phyloP scores from a whole-genome alignment of 1,140 invertebrate genomes.

The Campodea augens region DNA sequence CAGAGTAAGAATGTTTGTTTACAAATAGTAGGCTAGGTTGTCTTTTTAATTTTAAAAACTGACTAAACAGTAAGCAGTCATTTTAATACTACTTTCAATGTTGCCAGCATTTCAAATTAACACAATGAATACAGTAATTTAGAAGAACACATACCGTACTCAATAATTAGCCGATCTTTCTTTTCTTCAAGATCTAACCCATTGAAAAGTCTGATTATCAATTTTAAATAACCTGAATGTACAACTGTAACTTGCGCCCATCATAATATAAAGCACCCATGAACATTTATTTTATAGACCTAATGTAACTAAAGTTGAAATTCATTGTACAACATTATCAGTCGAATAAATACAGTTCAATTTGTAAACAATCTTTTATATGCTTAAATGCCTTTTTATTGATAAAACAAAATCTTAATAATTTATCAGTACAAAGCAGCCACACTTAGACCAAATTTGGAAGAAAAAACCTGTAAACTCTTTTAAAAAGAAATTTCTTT shows the following conservation, averaged over 20 bases:
- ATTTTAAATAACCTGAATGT: no score
- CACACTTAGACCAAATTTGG: neutral
- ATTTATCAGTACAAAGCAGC: neutral
- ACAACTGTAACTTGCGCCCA: no score
- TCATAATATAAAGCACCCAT: no score
- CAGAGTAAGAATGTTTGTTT: conserved; percentile 41
- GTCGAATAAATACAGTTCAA: neutral
- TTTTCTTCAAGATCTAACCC: neutral
- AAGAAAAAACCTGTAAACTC: neutral
- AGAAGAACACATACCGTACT: neutral
- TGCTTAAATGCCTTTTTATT: neutral
- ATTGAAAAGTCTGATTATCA: neutral
- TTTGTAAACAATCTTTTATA: neutral
- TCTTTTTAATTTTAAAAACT: neutral
- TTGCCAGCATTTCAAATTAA: neutral
- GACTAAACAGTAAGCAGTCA: neutral
- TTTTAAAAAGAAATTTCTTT: conserved; percentile 1
- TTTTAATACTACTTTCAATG: conserved; percentile 10
- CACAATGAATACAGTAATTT: neutral
- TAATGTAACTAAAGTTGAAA: no score
- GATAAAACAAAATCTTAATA: neutral
- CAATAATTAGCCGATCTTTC: neutral
- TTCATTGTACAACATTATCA: neutral
- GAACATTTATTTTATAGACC: no score
- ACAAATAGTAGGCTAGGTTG: neutral